Evolutionary conservation across 2,888 invertebrate species (phyloP).

Genomic region (Sicus ferrugineus): DNA sequence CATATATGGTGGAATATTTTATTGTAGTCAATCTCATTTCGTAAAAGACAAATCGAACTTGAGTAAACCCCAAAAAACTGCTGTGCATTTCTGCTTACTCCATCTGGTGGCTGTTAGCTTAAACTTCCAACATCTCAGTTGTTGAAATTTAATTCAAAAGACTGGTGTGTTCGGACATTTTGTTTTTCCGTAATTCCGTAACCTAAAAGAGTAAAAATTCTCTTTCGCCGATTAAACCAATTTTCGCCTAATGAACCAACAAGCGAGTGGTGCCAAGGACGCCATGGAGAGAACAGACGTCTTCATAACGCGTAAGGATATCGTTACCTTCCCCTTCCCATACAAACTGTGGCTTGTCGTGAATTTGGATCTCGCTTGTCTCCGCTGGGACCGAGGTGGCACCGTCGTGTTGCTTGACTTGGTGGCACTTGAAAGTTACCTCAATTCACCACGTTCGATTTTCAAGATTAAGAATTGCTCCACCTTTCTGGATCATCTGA

Average conservation of each 20-base stretch:
- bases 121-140: too few species aligned
- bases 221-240: not conserved
- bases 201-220: too few species aligned
- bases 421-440: conserved; percentile 45
- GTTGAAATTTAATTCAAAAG: too few species aligned
- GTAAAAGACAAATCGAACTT: too few species aligned
- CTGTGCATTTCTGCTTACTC: too few species aligned
- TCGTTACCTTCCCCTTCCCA: conserved; percentile 49
- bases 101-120: too few species aligned
- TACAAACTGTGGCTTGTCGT: conserved; percentile 49
- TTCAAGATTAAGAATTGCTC: conserved; percentile 50
- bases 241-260: conserved; percentile 17
- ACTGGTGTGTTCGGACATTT: too few species aligned
- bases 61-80: too few species aligned
- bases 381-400: conserved; percentile 51
- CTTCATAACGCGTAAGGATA: conserved; percentile 44
- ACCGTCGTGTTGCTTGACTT: conserved; percentile 47
- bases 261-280: not conserved
- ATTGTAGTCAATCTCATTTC: too few species aligned
- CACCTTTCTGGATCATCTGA: conserved; percentile 44
- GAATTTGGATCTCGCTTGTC: conserved; percentile 44
- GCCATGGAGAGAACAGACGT: not conserved
- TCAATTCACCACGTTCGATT: conserved; percentile 45
- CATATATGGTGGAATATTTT: too few species aligned
- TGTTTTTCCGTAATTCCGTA: too few species aligned